Base-by-base conservation (phyloP, 2,797 vertebrate species). In the Sebastes vulpes region DNA sequence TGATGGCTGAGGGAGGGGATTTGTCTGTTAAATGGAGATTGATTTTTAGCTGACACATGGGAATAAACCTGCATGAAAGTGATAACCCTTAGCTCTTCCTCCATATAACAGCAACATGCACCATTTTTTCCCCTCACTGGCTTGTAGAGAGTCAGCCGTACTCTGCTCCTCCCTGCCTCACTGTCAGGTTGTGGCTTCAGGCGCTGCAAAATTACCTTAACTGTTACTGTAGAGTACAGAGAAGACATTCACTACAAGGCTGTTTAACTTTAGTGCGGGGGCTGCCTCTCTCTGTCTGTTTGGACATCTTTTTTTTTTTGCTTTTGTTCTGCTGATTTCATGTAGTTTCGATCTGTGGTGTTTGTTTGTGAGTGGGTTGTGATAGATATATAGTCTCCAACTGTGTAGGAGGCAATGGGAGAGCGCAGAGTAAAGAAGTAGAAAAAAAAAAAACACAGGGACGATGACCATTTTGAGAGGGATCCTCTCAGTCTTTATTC, bases 21-120 rank as follows among this genome's bases (percentile, higher is more conserved):
- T 86, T 88, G 76, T 87, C 88, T 74, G 75, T 83, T 75, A 83
- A 88, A 83, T 78, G 31, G 70, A 86, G 85, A 83, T 83, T 64
- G 78, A 86, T 89, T 93, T 88, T 86, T 79, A 60, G 80, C 79
- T 86, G 89, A 88, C 80, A 61, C 75, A 42, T 79, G 20, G 74
- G 65, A 83, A 81, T 84, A 85, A 85, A 81, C 72, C 81, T 79
- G 59, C 77, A 68, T 86, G 79, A 80, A 89, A 87, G 77, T 61
- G 76, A 86, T 87, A 87, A 88, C 79, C 84, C 67, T 31, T 54
- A 57, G 75, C 84, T 84, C 73, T 84, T 63, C 58, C 57, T 89
- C 87, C 69, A 65, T 84, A 80, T 57, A 78, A 81, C 18, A 4
- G 79, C 75, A 91, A 78, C 86, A 67, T 70, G 71, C 88, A 54